Base-by-base conservation (phyloP, 2,888 invertebrate species). In the Dynastes maya region DNA sequence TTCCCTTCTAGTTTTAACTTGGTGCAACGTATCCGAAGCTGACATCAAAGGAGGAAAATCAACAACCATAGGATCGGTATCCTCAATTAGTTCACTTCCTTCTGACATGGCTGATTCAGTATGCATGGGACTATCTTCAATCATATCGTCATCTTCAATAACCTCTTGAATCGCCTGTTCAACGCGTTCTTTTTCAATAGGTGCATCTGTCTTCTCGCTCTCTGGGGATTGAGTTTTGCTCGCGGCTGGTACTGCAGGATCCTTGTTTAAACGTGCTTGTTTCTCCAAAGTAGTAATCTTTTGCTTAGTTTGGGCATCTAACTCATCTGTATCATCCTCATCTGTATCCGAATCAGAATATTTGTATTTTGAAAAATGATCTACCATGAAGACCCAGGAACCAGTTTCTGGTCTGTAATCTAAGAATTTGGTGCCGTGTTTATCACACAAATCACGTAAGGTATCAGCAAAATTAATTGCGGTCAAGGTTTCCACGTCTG, bases 381-480 rank as follows among this genome's bases (percentile, higher is more conserved):
- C 95, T 65, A 97, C 96, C 88, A 95, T 93, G 89, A 99, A 99
- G 72, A 98, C 98, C 98, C 99, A 99, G 76, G 98, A 97, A 32
- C 99, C 99, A 1, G 97, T 97, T 87, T 96, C 96, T 0, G 98
- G 96, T 0, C 97, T 92, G 89, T 98, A 99, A 86, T 99, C 98
- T 4, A 98, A 92, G 88, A 99, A 99, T 76, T 94, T 93, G 0
- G 97, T 97, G 80, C 95, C 95, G 88, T 98, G 95, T 83, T 95
- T 96, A 81, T 94, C 93, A 79, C 97, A 96, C 0, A 95, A 95
- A 45, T 93, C 92, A 16, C 97, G 94, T 78, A 99, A 89, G 86
- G 96, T 96, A 8, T 93, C 94, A 83, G 96, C 94, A 89, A 96
- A 99, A 85, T 95, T 94, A 92, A 97, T 94, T 77, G 93, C 92